Conservation (phyloP, 2,113 vertebrate species). For the Brachionichthys hirsutus region DNA sequence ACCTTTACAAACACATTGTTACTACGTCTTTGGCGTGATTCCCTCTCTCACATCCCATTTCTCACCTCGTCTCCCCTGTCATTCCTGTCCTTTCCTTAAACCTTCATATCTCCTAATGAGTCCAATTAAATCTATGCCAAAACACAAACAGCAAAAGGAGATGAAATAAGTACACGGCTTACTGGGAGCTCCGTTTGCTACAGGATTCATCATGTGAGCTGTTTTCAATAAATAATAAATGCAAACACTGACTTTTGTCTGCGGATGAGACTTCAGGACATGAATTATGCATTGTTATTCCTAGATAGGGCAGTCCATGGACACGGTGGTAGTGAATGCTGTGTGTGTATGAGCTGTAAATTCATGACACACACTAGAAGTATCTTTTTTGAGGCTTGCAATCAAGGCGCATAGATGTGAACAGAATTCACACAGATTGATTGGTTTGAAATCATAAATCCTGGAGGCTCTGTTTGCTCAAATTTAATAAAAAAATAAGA, state of each 20-base stretch:
- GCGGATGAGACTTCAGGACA: constrained; percentile 69
- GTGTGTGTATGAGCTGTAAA: constrained; percentile 28
- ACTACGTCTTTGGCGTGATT: constrained; percentile 49
- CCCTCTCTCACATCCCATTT: constrained; percentile 19
- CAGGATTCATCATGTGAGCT: constrained; percentile 73
- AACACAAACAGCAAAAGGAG: constrained; percentile 64
- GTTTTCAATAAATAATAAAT: constrained; percentile 79
- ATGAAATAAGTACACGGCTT: constrained; percentile 63
- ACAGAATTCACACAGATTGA: constrained; percentile 28
- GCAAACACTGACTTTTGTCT: constrained; percentile 77
- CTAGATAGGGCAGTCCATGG: constrained; percentile 69
- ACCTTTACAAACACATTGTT: constrained; percentile 54
- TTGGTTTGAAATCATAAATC: constrained; percentile 38
- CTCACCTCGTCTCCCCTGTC: constrained; percentile 10
- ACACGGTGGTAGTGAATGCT: constrained; percentile 55
- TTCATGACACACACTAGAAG: constrained; percentile 27
- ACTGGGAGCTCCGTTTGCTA: constrained; percentile 68
- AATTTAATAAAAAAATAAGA: not conserved
- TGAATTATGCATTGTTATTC: constrained; percentile 79
- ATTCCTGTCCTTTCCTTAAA: constrained; percentile 46
- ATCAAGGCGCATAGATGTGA: constrained; percentile 42
- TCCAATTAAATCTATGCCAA: constrained; percentile 68
- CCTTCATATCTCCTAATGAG: constrained; percentile 67
- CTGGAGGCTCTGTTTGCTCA: constrained; percentile 6
- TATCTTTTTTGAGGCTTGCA: constrained; percentile 43